phyloP scores from a whole-genome alignment of 2,113 vertebrate species.

The Talpa occidentalis region DNA sequence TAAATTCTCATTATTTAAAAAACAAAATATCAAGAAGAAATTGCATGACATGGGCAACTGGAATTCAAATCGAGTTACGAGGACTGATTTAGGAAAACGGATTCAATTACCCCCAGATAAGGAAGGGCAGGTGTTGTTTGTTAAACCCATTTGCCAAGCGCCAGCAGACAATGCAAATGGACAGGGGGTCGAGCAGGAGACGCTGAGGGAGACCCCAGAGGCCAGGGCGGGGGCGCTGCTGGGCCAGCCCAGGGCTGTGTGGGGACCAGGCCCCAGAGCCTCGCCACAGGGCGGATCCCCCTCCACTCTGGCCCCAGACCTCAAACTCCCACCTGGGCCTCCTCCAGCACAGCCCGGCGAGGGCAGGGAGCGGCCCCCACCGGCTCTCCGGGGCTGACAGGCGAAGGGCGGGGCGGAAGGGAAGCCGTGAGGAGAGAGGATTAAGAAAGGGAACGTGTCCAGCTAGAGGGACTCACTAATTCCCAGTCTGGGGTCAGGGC shows the following conservation, averaged over 20 bases:
- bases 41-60: background rate
- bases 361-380: fast-evolving
- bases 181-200: background rate
- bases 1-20: background rate
- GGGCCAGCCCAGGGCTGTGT: too few relatives aligned
- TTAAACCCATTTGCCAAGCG: background rate
- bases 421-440: background rate
- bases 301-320: background rate
- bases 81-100: background rate
- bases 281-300: background rate
- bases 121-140: background rate
- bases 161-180: background rate
- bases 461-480: background rate
- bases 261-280: too few relatives aligned
- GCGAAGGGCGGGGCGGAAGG: background rate
- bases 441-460: too few relatives aligned
- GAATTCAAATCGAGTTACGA: background rate
- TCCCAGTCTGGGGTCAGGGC: background rate
- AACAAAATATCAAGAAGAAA: background rate
- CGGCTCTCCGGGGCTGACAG: background rate
- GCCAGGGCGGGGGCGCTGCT: too few relatives aligned
- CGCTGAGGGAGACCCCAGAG: too few relatives aligned
- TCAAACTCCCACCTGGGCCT: background rate
- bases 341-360: background rate
- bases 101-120: background rate